These are phyloP conservation scores for Drosophila birchii DNA, from an alignment of 2,888 invertebrate species.

Conservation along the genomic window DNA sequence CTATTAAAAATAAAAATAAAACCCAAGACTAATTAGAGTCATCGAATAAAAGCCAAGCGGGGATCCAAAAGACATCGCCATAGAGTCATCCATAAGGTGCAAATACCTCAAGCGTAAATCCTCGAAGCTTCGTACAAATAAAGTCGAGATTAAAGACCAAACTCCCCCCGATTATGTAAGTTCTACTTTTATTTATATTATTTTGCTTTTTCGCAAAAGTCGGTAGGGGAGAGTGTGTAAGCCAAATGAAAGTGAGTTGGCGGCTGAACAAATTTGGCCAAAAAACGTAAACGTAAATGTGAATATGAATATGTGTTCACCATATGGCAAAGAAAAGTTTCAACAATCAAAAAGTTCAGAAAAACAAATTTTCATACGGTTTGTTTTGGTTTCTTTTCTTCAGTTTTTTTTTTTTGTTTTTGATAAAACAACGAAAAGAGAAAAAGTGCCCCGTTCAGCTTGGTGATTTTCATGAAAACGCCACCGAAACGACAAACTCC, in stretches of 20 bases:
- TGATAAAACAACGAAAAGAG: slow-evolving; percentile 35
- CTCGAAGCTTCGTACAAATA: slow-evolving; percentile 63
- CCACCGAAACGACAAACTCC: slow-evolving; percentile 74
- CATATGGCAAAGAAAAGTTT: slow-evolving; percentile 60
- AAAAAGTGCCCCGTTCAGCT: slow-evolving; percentile 72
- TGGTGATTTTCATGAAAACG: slow-evolving; percentile 71
- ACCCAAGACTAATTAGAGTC: slow-evolving; percentile 62
- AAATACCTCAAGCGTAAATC: slow-evolving; percentile 78
- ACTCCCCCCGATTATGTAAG: slow-evolving; percentile 62
- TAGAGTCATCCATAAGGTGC: slow-evolving; percentile 56
- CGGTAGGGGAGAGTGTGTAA: slow-evolving; percentile 27
- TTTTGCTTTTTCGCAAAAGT: slow-evolving; percentile 49
- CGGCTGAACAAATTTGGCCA: slow-evolving; percentile 60
- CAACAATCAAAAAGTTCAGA: slow-evolving; percentile 60
- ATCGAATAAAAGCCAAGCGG: slow-evolving; percentile 36
- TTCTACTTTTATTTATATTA: slow-evolving; percentile 42
- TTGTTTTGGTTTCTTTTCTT: slow-evolving; percentile 64
- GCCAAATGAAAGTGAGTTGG: slow-evolving; percentile 68
- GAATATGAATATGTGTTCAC: slow-evolving; percentile 9
- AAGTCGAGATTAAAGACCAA: slow-evolving; percentile 54
- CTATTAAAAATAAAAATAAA: slow-evolving; percentile 27
- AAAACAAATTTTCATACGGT: slow-evolving; percentile 57
- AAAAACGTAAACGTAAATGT: slow-evolving; percentile 39
- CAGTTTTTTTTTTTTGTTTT: slow-evolving; percentile 38
- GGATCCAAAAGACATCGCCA: slow-evolving; percentile 30